Conservation (phyloP, 2,888 invertebrate species). For the Pegoplata infirma region DNA sequence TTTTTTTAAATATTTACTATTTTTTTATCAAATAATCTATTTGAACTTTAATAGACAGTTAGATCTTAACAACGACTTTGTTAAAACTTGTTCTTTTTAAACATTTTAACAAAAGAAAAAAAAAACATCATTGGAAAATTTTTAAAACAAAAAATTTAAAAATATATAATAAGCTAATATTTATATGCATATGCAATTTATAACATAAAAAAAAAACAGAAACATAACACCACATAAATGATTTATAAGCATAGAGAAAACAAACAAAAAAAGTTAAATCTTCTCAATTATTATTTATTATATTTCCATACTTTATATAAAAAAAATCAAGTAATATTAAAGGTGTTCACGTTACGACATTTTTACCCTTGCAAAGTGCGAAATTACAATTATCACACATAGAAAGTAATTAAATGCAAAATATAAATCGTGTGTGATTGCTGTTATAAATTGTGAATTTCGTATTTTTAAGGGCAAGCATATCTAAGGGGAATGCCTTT, state of each 20-base stretch:
- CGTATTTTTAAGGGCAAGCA: too few species aligned
- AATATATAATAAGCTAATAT: slow-evolving; percentile 25
- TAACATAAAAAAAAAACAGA: slow-evolving; percentile 19
- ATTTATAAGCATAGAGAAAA: slow-evolving; percentile 8
- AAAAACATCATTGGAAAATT: not conserved
- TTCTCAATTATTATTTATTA: slow-evolving; percentile 50
- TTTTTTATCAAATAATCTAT: not conserved
- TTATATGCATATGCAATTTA: slow-evolving; percentile 40
- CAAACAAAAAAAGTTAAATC: slow-evolving; percentile 14
- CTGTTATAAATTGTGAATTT: too few species aligned
- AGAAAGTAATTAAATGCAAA: too few species aligned
- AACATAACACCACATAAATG: slow-evolving; percentile 39
- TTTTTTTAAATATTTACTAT: not conserved
- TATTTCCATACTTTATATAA: slow-evolving; percentile 51
- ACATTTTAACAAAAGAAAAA: slow-evolving; percentile 12
- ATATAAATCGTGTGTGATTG: too few species aligned
- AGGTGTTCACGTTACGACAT: too few species aligned
- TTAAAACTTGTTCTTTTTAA: slow-evolving; percentile 4
- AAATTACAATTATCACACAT: too few species aligned
- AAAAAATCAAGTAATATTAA: slow-evolving; percentile 18
- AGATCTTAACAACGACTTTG: slow-evolving; percentile 46
- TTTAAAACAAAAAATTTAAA: slow-evolving; percentile 11
- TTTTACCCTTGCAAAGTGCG: too few species aligned
- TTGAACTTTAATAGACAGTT: slow-evolving; percentile 16
- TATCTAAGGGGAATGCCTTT: too few species aligned